Evolutionary conservation across 2,113 vertebrate species (phyloP).

Genomic region (Chunga burmeisteri): DNA sequence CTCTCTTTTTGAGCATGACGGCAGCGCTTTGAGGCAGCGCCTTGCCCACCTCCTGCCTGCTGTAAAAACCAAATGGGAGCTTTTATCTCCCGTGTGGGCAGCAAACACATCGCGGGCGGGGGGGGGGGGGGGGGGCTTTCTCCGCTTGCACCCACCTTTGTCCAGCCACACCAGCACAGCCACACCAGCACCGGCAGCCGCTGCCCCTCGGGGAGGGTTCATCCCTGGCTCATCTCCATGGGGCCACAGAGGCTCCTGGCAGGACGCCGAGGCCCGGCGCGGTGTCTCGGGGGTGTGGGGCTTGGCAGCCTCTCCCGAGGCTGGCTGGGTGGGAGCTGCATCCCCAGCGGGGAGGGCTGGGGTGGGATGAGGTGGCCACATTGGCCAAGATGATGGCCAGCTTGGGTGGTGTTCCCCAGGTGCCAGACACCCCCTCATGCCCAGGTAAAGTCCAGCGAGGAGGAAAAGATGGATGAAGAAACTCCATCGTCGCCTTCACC

Average conservation of each 20-base stretch:
- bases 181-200: fast-evolving
- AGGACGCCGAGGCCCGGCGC: fast-evolving
- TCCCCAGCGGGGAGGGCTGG: not conserved
- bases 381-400: not conserved
- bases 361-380: fast-evolving
- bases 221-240: not conserved
- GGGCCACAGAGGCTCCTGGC: not conserved
- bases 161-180: not conserved
- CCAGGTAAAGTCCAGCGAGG: not conserved
- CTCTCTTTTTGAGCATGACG: not conserved
- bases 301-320: not conserved
- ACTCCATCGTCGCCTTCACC: fast-evolving
- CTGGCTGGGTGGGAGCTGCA: not conserved
- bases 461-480: not conserved
- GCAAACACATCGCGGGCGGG: fast-evolving
- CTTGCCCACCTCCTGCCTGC: not conserved
- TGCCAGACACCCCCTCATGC: not conserved
- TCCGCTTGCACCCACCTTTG: not conserved
- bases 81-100: not conserved
- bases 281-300: fast-evolving
- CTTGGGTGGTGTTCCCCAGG: not conserved
- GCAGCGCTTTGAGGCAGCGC: not conserved
- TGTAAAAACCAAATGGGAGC: not conserved
- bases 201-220: not conserved
- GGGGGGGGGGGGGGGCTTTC: fast-evolving